phyloP scores from a whole-genome alignment of 2,797 vertebrate genomes.

The Carcharodon carcharias region DNA sequence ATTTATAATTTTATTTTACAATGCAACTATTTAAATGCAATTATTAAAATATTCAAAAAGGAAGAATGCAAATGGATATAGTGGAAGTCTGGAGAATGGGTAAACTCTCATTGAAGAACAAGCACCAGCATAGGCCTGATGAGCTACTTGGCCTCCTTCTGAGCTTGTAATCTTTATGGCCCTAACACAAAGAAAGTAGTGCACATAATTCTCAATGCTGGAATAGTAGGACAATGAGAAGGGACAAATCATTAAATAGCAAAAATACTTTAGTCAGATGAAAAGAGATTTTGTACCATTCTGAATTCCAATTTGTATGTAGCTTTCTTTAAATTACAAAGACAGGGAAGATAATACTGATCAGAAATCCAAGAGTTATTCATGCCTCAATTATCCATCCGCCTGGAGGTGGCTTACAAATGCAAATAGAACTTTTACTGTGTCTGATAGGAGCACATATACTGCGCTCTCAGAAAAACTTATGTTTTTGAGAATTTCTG shows the following conservation, averaged over 20 bases:
- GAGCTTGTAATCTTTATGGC: not conserved
- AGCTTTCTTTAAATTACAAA: not conserved
- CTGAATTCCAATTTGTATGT: not conserved
- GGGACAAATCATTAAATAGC: not conserved
- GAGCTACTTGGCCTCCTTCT: not conserved
- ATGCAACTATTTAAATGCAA: not conserved
- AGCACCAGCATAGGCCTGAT: not conserved
- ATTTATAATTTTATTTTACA: not conserved
- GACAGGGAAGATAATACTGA: not conserved
- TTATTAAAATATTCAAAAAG: not conserved
- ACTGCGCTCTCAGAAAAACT: not conserved
- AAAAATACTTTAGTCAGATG: not conserved
- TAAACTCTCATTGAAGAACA: not conserved
- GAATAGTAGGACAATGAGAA: not conserved
- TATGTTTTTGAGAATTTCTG: not conserved
- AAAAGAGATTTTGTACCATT: not conserved
- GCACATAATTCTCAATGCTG: not conserved
- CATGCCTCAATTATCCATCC: not conserved
- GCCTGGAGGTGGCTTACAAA: not conserved
- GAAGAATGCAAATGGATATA: not conserved
- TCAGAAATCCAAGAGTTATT: not conserved
- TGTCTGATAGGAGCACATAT: not conserved
- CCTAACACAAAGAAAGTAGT: not conserved
- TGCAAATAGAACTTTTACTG: not conserved
- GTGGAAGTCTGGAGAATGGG: not conserved